phyloP scores from a whole-genome alignment of 2,888 invertebrate genomes.

The Mycalesis mineus region DNA sequence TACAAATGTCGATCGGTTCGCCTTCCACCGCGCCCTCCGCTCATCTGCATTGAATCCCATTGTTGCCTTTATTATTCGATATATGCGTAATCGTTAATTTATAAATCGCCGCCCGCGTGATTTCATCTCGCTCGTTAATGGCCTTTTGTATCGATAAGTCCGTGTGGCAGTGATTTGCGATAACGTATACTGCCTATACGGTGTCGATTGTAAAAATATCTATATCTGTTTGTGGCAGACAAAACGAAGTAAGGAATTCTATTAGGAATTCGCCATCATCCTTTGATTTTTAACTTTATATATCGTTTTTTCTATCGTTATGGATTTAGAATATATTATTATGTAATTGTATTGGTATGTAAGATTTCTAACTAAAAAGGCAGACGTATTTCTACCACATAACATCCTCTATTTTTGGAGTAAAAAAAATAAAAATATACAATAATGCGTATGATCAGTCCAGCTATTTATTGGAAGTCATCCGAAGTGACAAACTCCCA shows the following conservation, averaged over 20 bases:
- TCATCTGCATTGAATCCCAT: slow-evolving; percentile 78
- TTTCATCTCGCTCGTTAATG: slow-evolving; percentile 37
- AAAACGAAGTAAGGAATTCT: background rate
- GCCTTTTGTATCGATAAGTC: slow-evolving; percentile 15
- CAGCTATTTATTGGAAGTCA: too few relatives aligned
- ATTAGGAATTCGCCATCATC: too few relatives aligned
- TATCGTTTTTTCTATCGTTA: too few relatives aligned
- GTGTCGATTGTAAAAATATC: background rate
- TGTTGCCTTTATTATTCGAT: slow-evolving; percentile 74
- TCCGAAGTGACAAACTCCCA: too few relatives aligned
- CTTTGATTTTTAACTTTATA: too few relatives aligned
- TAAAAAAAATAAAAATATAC: too few relatives aligned
- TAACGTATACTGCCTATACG: background rate
- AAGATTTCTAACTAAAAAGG: too few relatives aligned
- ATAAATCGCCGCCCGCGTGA: slow-evolving; percentile 48
- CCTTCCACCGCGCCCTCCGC: slow-evolving; percentile 41
- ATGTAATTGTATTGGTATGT: too few relatives aligned
- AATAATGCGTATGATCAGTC: too few relatives aligned
- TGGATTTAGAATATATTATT: too few relatives aligned
- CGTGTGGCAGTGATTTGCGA: slow-evolving; percentile 1
- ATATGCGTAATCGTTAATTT: slow-evolving; percentile 75
- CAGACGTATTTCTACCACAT: too few relatives aligned
- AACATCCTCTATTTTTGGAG: too few relatives aligned
- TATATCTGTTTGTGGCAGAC: background rate
- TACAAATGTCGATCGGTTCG: slow-evolving; percentile 75